phyloP scores from a whole-genome alignment of 2,797 vertebrate genomes.

The Sebastes matsubarae region DNA sequence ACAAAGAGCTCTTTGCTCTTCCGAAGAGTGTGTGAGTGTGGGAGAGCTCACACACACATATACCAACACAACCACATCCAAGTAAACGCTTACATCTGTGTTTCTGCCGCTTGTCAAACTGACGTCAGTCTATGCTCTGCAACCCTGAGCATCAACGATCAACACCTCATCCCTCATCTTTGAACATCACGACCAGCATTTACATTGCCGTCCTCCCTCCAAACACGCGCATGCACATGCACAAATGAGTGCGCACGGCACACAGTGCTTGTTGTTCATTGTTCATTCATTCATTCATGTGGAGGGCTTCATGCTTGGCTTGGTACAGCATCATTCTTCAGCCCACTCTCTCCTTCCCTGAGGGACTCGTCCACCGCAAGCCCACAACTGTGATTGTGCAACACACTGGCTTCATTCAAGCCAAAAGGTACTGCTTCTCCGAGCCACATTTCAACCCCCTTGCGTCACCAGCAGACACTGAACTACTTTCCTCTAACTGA shows the following conservation, averaged over 20 bases:
- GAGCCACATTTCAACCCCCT: conserved; percentile 55
- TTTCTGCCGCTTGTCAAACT: conserved; percentile 36
- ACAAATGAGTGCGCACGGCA: conserved; percentile 43
- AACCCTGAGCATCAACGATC: conserved; percentile 28
- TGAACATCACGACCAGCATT: conserved; percentile 52
- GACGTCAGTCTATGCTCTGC: conserved; percentile 51
- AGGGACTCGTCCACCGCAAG: conserved; percentile 68
- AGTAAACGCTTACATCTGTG: conserved; percentile 61
- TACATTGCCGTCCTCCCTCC: conserved; percentile 7
- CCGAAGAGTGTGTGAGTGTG: conserved; percentile 27
- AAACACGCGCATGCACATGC: conserved; percentile 15
- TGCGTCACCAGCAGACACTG: conserved; percentile 50
- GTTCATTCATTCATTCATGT: conserved; percentile 85
- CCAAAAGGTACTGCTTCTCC: conserved; percentile 51
- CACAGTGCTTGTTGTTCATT: conserved; percentile 80
- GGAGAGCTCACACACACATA: conserved; percentile 30
- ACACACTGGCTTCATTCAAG: conserved; percentile 79
- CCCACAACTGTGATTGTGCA: conserved; percentile 76
- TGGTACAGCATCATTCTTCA: conserved; percentile 75
- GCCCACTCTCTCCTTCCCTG: conserved; percentile 72
- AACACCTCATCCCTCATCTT: conserved; percentile 34
- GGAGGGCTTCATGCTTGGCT: conserved; percentile 75
- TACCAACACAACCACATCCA: neutral
- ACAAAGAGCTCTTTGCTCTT: conserved; percentile 63
- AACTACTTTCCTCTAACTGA: conserved; percentile 31